Base-by-base conservation (phyloP, 2,797 vertebrate genomes). In the Oreortyx pictus region DNA sequence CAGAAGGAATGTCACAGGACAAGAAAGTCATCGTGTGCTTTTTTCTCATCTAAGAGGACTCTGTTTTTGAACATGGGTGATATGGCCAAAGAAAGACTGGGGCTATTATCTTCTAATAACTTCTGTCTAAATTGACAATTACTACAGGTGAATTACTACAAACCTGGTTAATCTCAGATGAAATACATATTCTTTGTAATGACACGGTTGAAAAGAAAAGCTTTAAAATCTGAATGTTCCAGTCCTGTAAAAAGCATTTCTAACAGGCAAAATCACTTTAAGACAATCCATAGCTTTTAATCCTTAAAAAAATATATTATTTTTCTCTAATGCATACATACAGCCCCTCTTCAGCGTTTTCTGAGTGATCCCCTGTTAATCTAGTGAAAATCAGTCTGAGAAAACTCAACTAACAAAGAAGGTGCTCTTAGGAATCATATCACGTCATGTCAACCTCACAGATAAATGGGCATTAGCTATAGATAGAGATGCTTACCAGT, bases 351-450 rank as follows among this genome's bases (percentile, higher is more conserved):
- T 65, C 46, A 71, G 35, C 4, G 79, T 64, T 78, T 71, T 65
- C n/a, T 67, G 25, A 71, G 33, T 33, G 77, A 72, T 71, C 41
- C n/a, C 4, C 2, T 1, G 2, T 65, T 81, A 85, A 90, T 80
- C 57, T 82, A 31, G 43, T 86, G 84, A 71, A 95, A 75, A 83
- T 89, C 90, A 89, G 16, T 13, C 19, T 80, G 44, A 43, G 62
- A 74, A 87, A 89, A 87, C 10, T 41, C 49, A n/a, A 41, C 15
- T 6, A 82, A 82, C 37, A 67, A 75, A 92, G 72, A 25, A 59
- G 76, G 8, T 8, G 50, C 43, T 82, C 29, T 90, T 74, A 61
- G 57, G 23, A 95, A 9, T 46, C 31, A 1, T 5, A 11, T 74
- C 89, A 84, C 7, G 2, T 75, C 13, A 7, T 17, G 27, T 37